phyloP scores from a whole-genome alignment of 2,888 invertebrate species.

The Drosophila pullipes region DNA sequence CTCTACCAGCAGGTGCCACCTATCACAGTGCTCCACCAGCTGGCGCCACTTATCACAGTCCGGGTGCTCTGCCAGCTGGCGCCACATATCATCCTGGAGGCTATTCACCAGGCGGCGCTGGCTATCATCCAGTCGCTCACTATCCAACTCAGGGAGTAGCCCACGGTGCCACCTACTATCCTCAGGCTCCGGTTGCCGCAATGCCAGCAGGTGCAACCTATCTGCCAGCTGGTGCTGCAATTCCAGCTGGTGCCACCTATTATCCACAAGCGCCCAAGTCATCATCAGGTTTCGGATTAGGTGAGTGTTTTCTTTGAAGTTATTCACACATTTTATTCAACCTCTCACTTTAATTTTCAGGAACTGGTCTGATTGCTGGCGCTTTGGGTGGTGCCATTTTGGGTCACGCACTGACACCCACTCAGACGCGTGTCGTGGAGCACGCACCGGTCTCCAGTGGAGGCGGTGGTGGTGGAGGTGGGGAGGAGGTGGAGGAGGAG shows the following conservation, averaged over 20 bases:
- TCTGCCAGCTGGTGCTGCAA: conserved; percentile 64
- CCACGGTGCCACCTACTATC: conserved; percentile 74
- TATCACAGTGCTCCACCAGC: conserved; percentile 48
- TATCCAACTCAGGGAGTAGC: conserved; percentile 49
- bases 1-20: conserved; percentile 62
- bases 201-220: conserved; percentile 78
- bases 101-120: conserved; percentile 71
- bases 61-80: conserved; percentile 61
- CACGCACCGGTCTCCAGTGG: conserved; percentile 49
- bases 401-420: conserved; percentile 83
- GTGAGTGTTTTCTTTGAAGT: conserved; percentile 53
- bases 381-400: conserved; percentile 83
- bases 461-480: conserved; percentile 55
- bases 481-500: no score
- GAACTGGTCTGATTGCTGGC: conserved; percentile 83
- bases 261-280: conserved; percentile 80
- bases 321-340: no score
- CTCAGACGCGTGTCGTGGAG: conserved; percentile 74
- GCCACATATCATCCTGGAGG: conserved; percentile 64
- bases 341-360: conserved; percentile 48
- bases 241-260: conserved; percentile 73
- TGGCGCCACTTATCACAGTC: conserved; percentile 46
- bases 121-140: conserved; percentile 66
- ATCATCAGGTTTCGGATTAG: conserved; percentile 82
- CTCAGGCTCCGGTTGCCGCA: conserved; percentile 62